phyloP scores from a whole-genome alignment of 1,140 invertebrate genomes.

The Drosophila ananassae region DNA sequence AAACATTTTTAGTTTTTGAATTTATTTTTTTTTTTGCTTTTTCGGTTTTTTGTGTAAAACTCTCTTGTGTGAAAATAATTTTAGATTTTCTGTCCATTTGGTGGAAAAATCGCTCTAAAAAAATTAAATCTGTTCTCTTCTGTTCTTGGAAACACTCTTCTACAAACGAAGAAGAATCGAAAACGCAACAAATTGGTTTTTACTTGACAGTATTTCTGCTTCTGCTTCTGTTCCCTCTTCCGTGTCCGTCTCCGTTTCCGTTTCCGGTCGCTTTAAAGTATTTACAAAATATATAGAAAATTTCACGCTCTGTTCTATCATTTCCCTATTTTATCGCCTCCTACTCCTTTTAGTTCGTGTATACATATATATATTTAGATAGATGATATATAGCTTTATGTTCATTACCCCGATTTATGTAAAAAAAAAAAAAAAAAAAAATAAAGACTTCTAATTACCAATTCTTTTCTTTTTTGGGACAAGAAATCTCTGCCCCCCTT shows the following conservation, averaged over 20 bases:
- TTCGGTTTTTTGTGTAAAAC: constrained; percentile 17
- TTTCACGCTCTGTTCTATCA: constrained; percentile 15
- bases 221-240: not conserved
- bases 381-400: constrained; percentile 51
- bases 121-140: constrained; percentile 1
- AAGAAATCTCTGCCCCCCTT: constrained; percentile 1
- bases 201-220: not conserved
- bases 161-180: constrained; percentile 14
- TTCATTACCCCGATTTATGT: constrained; percentile 25
- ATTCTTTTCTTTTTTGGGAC: not conserved
- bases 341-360: constrained; percentile 24
- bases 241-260: not conserved
- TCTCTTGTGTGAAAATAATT: constrained; percentile 58
- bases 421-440: constrained; percentile 23
- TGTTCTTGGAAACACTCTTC: not conserved
- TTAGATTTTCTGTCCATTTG: constrained; percentile 35
- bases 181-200: not conserved
- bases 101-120: constrained; percentile 19
- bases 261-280: constrained; percentile 26
- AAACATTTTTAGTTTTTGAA: constrained; percentile 3
- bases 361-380: constrained; percentile 40
- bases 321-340: constrained; percentile 1
- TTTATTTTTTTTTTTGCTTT: constrained; percentile 15
- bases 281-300: constrained; percentile 54
- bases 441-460: not conserved